A percentile compares a stretch with the other conserved stretches of the same genome.
Evolutionary conservation across 2,888 invertebrate species (phyloP).

Genomic region (Drosophila kambysellisi): DNA sequence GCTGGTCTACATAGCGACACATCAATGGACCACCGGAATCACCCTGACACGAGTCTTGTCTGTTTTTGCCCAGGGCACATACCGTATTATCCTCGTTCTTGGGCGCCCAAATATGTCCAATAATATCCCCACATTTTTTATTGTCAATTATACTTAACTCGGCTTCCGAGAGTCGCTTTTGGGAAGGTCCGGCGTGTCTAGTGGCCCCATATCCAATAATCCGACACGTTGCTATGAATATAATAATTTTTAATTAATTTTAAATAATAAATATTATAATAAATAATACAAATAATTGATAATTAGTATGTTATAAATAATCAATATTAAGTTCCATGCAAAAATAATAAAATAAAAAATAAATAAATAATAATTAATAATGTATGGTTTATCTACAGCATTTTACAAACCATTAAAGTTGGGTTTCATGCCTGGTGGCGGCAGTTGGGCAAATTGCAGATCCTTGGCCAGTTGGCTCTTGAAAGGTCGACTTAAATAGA

Average conservation of each 20-base stretch:
- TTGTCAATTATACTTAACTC: constrained; percentile 78
- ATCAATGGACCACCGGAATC: constrained; percentile 84
- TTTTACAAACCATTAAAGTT: constrained; percentile 69
- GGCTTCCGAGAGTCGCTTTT: constrained; percentile 75
- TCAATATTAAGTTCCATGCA: background rate
- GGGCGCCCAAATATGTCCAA: constrained; percentile 84
- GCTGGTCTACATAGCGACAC: constrained; percentile 69
- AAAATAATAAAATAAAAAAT: rapidly evolving
- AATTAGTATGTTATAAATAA: background rate
- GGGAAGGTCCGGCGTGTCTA: constrained; percentile 77
- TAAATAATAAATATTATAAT: background rate
- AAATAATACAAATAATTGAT: too few species aligned
- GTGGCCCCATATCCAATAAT: constrained; percentile 84
- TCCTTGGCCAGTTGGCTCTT: constrained; percentile 18
- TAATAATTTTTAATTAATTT: background rate
- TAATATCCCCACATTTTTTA: constrained; percentile 69
- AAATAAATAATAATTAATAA: background rate
- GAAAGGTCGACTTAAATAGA: constrained; percentile 62
- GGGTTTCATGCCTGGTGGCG: constrained; percentile 68
- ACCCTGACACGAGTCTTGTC: constrained; percentile 84
- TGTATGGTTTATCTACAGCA: too few species aligned
- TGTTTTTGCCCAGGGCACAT: constrained; percentile 81
- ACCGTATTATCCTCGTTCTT: constrained; percentile 81
- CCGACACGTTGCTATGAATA: constrained; percentile 71
- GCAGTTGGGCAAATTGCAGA: constrained; percentile 68